Evolutionary conservation across 2,888 invertebrate genomes (phyloP).

Genomic region (Nasonia oneida): DNA sequence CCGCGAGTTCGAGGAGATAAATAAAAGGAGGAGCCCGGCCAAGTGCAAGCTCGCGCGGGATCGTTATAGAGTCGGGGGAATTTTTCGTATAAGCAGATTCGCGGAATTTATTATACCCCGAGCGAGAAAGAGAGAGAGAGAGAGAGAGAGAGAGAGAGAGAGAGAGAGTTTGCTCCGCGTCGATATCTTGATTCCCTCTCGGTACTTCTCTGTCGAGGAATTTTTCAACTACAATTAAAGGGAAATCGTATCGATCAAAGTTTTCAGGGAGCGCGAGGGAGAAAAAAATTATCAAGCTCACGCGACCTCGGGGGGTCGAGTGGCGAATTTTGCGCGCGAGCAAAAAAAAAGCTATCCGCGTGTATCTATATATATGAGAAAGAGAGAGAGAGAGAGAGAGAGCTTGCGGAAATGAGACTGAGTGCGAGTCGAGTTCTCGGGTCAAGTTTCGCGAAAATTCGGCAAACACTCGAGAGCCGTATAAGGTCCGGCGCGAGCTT

Average conservation of each 20-base stretch:
- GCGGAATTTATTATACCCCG: no score
- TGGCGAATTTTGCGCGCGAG: no score
- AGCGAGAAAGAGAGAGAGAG: no score
- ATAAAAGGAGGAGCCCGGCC: background rate
- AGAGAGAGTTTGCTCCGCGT: no score
- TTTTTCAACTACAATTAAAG: no score
- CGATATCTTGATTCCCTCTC: no score
- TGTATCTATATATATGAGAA: background rate
- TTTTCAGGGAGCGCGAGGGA: background rate
- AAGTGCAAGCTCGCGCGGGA: background rate
- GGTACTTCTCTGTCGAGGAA: no score
- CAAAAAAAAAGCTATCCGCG: background rate
- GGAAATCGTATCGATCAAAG: no score
- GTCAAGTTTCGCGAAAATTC: conserved; percentile 35
- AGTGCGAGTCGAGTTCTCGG: background rate
- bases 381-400: conserved; percentile 4
- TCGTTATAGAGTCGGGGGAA: background rate
- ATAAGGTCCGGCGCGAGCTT: conserved; percentile 1
- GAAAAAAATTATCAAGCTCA: background rate
- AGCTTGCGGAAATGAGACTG: conserved; percentile 5
- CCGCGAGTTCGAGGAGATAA: background rate
- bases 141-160: no score
- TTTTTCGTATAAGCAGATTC: background rate
- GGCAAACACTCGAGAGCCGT: background rate
- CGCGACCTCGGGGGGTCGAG: background rate